A percentile compares a stretch with the other conserved stretches of the same genome.
phyloP scores from a whole-genome alignment of 2,888 invertebrate species.

The Hydriomena furcata region DNA sequence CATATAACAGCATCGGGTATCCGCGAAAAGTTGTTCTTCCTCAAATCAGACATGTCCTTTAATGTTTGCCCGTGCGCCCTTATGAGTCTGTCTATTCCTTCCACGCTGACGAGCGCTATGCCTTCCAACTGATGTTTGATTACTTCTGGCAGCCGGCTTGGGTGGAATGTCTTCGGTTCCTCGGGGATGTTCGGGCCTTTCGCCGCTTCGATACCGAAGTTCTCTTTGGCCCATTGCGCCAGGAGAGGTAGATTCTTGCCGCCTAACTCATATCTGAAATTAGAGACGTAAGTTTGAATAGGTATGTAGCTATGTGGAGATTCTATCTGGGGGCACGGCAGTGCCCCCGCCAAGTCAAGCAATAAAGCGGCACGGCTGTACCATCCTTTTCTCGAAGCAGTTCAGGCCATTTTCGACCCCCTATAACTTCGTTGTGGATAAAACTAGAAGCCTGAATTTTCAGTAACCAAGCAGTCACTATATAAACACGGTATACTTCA shows the following conservation, averaged over 20 bases:
- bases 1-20: slow-evolving; percentile 97
- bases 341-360: too few relatives aligned
- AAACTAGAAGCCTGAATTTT: too few relatives aligned
- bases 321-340: too few relatives aligned
- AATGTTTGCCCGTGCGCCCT: slow-evolving; percentile 97
- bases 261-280: slow-evolving; percentile 89
- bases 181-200: slow-evolving; percentile 70
- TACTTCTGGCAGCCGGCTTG: slow-evolving; percentile 84
- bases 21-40: slow-evolving; percentile 89
- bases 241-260: slow-evolving; percentile 90
- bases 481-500: too few relatives aligned
- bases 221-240: slow-evolving; percentile 89
- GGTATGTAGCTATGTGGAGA: too few relatives aligned
- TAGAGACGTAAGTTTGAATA: background rate
- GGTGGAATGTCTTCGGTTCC: slow-evolving; percentile 86
- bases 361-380: too few relatives aligned
- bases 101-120: slow-evolving; percentile 70
- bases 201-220: slow-evolving; percentile 86
- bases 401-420: too few relatives aligned
- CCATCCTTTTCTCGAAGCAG: too few relatives aligned
- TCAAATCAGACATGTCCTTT: slow-evolving; percentile 92
- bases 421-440: too few relatives aligned
- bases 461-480: too few relatives aligned
- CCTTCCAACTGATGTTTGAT: slow-evolving; percentile 84
- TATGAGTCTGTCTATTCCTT: slow-evolving; percentile 92